These are phyloP conservation scores for Elaphurus davidianus DNA, from an alignment of 2,113 vertebrate genomes.

Conservation along the genomic window DNA sequence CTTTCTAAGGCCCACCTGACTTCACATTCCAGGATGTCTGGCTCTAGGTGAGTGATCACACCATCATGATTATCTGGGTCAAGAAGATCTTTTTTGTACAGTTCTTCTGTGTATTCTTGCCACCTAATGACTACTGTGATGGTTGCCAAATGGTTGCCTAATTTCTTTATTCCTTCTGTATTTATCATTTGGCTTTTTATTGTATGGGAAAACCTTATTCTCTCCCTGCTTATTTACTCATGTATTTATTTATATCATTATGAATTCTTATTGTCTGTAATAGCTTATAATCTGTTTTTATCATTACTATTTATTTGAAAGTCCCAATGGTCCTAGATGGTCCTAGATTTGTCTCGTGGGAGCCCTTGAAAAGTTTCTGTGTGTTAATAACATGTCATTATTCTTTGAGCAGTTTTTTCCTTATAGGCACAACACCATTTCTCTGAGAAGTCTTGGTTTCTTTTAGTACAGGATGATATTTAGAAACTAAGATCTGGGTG, in stretches of 20 bases:
- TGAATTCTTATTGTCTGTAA: not conserved
- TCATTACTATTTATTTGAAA: not conserved
- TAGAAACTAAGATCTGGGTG: not conserved
- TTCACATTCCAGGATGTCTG: too few relatives aligned
- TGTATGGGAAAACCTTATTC: not conserved
- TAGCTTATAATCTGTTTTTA: not conserved
- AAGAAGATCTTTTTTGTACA: too few relatives aligned
- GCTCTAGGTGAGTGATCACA: too few relatives aligned
- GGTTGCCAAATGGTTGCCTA: not conserved
- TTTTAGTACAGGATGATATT: not conserved
- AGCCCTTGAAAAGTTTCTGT: not conserved
- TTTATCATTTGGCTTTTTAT: not conserved
- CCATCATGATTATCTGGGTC: too few relatives aligned
- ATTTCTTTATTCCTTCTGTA: not conserved
- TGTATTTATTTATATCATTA: not conserved
- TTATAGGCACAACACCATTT: not conserved
- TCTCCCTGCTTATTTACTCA: not conserved
- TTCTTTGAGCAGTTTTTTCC: not conserved
- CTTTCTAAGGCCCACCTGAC: too few relatives aligned
- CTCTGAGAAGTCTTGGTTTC: not conserved
- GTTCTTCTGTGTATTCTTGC: too few relatives aligned
- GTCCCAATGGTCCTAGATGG: not conserved
- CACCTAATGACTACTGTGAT: not conserved
- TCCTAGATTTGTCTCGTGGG: not conserved
- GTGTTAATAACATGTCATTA: not conserved